Conservation (phyloP, 2,888 invertebrate species). For the Machimus atricapillus region DNA sequence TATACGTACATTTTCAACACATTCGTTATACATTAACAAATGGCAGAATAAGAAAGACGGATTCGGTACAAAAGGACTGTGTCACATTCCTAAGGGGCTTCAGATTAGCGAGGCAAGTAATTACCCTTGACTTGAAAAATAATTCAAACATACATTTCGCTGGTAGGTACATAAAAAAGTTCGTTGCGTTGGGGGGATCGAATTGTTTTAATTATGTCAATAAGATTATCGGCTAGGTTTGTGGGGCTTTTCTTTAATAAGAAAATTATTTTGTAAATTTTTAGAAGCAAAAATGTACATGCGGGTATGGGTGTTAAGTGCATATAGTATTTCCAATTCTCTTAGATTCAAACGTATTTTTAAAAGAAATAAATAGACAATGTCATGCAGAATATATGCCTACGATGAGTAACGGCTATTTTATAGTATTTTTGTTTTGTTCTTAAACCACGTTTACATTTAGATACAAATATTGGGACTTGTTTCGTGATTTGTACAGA, state of each 20-base stretch:
- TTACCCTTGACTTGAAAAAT: slow-evolving; percentile 1
- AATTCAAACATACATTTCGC: not conserved
- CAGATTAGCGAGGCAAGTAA: not conserved
- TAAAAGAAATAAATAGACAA: no score
- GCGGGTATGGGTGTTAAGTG: not conserved
- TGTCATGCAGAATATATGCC: no score
- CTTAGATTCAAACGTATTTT: not conserved
- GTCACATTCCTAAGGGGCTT: not conserved
- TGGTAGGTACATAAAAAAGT: not conserved
- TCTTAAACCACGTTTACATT: no score
- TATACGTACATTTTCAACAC: not conserved
- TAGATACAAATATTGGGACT: no score
- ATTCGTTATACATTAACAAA: not conserved
- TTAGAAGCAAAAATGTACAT: not conserved
- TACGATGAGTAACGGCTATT: no score
- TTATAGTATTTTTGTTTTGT: no score
- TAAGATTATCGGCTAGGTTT: not conserved
- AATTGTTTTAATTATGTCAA: not conserved
- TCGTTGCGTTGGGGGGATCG: not conserved
- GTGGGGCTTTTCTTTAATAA: not conserved
- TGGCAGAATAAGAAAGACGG: not conserved
- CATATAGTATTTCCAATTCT: not conserved
- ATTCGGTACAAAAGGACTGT: not conserved
- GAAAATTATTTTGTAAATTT: not conserved
- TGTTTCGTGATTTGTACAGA: no score